Evolutionary conservation across 1,140 invertebrate genomes (phyloP), one percentile per base, ranked within the genome.

Genomic region (Zaprionus tsacasi): DNA sequence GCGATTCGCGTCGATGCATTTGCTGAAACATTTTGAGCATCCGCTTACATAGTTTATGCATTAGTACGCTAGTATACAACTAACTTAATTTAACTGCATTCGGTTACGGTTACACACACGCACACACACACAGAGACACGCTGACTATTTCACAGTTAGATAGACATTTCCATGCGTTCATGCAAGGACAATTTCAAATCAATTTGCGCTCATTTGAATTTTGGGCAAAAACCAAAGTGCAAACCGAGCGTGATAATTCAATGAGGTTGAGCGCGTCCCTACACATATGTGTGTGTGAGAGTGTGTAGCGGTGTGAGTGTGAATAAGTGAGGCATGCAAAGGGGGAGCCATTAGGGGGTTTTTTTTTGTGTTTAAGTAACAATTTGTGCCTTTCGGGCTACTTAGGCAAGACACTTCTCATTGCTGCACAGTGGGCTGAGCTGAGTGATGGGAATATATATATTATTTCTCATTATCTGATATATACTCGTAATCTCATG

Each of bases 221-320:
- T 85, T 50, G 72, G 72, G 54, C 69, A 65, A 68, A 76, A 81
- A 74, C 67, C 82, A 79, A 88, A 70, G 77, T 70, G 38, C 35
- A 80, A 85, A 65, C 81, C 56, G 72, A 81, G 85, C 85, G 81
- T 81, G 63, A 68, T 74, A 70, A 89, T 89, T 76, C 60, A 68
- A 70, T 73, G 71, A 74, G 60, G 63, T 71, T 67, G 52, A 82
- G 69, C 60, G 76, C 79, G 21, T 45, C 36, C 36, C 56, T 43
- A 56, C 60, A 56, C 15, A 13, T 55, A n/a, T 63, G 6, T 17
- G 8, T 55, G 21, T 55, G 25, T 21, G 36, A 43, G 12, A 40
- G 12, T 65, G 17, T 65, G 33, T 36, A 0, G 43, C 12, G 43
- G 17, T 36, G 3, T 45, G 40, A 45, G 17, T 50, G 45, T 50